phyloP scores from a whole-genome alignment of 2,797 vertebrate genomes.

The Micrastur ruficollis region DNA sequence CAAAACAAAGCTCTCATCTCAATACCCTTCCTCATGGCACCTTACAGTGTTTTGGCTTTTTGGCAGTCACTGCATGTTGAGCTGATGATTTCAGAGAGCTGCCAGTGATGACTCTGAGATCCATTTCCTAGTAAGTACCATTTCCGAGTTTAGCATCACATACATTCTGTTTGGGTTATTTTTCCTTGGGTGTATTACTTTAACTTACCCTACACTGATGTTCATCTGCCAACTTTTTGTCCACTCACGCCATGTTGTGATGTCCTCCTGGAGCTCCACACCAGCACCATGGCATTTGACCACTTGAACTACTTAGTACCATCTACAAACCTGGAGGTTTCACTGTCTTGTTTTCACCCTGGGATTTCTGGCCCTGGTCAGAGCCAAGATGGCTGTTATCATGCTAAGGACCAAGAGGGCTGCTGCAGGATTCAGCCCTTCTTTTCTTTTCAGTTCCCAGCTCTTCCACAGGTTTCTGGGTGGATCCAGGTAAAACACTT shows the following conservation, averaged over 20 bases:
- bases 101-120: background rate
- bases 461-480: background rate
- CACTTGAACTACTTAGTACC: background rate
- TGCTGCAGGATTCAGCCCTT: background rate
- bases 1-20: background rate
- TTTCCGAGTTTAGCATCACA: background rate
- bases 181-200: background rate
- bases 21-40: background rate
- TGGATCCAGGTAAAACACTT: background rate
- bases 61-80: background rate
- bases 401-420: background rate
- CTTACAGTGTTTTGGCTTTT: background rate
- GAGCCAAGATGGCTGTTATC: background rate
- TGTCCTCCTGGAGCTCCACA: background rate
- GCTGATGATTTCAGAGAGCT: background rate
- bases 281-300: background rate
- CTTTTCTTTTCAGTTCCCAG: background rate
- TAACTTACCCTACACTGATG: background rate
- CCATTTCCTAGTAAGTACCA: background rate
- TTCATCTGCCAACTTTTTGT: background rate
- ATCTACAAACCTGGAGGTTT: background rate
- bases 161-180: background rate
- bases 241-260: accelerated
- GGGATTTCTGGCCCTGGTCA: background rate
- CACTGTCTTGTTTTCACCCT: background rate